phyloP scores from a whole-genome alignment of 2,113 vertebrate genomes.

The Trogon melanurus region DNA sequence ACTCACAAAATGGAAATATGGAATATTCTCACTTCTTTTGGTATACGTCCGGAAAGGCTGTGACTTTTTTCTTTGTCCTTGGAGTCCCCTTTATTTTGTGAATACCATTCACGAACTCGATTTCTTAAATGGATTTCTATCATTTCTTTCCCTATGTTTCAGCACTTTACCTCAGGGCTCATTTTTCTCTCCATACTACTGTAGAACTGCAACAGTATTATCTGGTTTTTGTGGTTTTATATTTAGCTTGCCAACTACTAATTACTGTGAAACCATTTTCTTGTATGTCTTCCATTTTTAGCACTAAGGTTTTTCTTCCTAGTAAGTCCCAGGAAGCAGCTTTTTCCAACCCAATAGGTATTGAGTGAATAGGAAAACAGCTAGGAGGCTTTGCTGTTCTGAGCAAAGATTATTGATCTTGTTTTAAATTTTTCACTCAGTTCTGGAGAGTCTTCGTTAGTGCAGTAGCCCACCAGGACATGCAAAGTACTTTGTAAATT shows the following conservation, averaged over 20 bases:
- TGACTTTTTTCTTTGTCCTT: not conserved
- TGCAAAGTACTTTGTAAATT: not conserved
- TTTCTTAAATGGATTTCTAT: slow-evolving; percentile 3
- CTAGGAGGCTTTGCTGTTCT: not conserved
- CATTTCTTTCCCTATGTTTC: not conserved
- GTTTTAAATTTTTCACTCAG: not conserved
- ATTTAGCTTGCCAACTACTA: not conserved
- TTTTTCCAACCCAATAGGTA: not conserved
- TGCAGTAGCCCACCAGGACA: not conserved
- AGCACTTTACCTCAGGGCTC: not conserved
- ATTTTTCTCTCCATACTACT: not conserved
- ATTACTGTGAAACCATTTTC: not conserved
- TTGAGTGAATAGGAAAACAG: not conserved
- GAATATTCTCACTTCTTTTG: not conserved
- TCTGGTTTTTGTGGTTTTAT: not conserved
- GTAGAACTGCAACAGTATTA: not conserved
- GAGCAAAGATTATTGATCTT: not conserved
- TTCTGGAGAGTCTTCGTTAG: not conserved
- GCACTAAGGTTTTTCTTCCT: not conserved
- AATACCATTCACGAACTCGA: not conserved
- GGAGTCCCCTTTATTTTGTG: not conserved
- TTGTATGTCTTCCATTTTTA: not conserved
- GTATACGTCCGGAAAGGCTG: not conserved
- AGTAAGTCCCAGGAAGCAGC: not conserved
- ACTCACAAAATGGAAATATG: not conserved